phyloP scores from a whole-genome alignment of 2,113 vertebrate species.

The Casuarius casuarius region DNA sequence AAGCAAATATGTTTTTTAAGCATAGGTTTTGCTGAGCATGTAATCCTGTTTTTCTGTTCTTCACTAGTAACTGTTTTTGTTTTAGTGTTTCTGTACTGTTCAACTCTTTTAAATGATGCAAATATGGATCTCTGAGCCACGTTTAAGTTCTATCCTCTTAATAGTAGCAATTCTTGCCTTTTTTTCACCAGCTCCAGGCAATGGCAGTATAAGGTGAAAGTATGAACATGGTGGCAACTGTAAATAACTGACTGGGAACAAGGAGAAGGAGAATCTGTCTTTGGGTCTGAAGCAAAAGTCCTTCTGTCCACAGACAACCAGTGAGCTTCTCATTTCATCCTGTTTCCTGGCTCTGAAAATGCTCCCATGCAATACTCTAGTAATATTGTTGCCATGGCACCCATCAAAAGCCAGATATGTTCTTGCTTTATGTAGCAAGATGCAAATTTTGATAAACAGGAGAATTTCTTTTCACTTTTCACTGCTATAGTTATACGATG shows the following conservation, averaged over 20 bases:
- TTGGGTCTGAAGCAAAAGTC: not conserved
- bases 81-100: not conserved
- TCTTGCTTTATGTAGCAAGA: constrained; percentile 3
- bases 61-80: not conserved
- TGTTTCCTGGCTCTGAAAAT: not conserved
- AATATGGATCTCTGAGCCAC: not conserved
- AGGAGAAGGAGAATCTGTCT: not conserved
- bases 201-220: not conserved
- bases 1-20: not conserved
- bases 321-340: not conserved
- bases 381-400: constrained; percentile 49
- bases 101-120: not conserved
- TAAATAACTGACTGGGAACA: not conserved
- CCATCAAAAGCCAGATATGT: constrained; percentile 13
- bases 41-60: not conserved
- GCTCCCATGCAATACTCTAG: not conserved
- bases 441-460: not conserved
- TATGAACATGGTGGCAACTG: not conserved
- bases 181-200: not conserved
- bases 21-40: not conserved
- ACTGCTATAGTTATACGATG: not conserved
- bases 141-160: not conserved
- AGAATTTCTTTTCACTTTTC: constrained; percentile 1
- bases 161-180: not conserved
- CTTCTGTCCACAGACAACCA: not conserved